These are phyloP conservation scores for Pampusana beccarii DNA, from an alignment of 2,113 vertebrate species.

Conservation along the genomic window DNA sequence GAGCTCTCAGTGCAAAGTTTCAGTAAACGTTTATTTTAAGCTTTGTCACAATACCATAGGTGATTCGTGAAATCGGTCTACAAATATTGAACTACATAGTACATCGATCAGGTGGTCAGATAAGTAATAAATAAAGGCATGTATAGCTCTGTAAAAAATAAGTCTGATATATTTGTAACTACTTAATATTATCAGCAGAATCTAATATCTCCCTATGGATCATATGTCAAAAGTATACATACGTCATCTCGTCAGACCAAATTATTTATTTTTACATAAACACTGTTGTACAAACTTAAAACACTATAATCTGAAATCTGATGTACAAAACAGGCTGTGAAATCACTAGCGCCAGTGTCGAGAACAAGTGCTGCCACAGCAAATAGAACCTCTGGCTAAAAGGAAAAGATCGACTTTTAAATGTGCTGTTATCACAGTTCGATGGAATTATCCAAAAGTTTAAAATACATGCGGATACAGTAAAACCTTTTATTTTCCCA, in stretches of 20 bases:
- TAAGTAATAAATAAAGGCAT: constrained; percentile 70
- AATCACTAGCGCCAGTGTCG: neutral
- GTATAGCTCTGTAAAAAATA: constrained; percentile 46
- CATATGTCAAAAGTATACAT: neutral
- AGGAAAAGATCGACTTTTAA: neutral
- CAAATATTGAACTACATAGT: constrained; percentile 46
- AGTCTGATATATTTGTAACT: neutral
- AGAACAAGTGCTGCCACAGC: neutral
- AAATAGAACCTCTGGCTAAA: neutral
- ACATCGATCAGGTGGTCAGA: constrained; percentile 36
- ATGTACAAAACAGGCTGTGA: constrained; percentile 11
- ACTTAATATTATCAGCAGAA: neutral
- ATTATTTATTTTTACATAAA: neutral
- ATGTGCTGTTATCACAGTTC: constrained; percentile 1
- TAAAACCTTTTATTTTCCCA: constrained; percentile 42
- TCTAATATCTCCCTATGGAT: neutral
- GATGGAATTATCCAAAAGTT: constrained; percentile 12
- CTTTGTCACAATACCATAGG: constrained; percentile 63
- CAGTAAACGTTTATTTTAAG: constrained; percentile 68
- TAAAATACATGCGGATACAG: constrained; percentile 61
- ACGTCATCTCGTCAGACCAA: neutral
- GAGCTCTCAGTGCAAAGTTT: neutral
- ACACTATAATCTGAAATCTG: neutral
- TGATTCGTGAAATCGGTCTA: constrained; percentile 58
- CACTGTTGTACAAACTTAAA: constrained; percentile 17